These are phyloP conservation scores for Carterocephalus palaemon DNA, from an alignment of 2,888 invertebrate genomes.

Conservation along the genomic window DNA sequence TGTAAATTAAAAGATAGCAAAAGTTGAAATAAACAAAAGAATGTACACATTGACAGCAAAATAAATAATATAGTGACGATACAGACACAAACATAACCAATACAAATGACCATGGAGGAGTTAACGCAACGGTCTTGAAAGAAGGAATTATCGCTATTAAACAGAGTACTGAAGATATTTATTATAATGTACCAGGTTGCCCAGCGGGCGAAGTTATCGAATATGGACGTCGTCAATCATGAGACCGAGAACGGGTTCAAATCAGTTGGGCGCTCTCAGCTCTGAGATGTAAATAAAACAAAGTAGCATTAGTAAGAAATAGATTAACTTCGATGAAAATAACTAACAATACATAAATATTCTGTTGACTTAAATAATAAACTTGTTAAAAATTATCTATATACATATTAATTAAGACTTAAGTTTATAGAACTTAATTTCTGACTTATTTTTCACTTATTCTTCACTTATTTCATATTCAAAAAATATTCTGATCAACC, in stretches of 20 bases:
- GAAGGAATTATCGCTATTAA: slow-evolving; percentile 65
- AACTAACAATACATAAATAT: too few species aligned
- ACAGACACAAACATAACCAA: slow-evolving; percentile 7
- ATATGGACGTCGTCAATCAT: slow-evolving; percentile 56
- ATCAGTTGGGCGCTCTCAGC: slow-evolving; percentile 39
- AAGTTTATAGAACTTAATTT: too few species aligned
- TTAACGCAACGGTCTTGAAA: slow-evolving; percentile 48
- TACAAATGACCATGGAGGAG: slow-evolving; percentile 40
- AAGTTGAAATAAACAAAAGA: too few species aligned
- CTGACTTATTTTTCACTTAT: too few species aligned
- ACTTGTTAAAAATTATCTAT: too few species aligned
- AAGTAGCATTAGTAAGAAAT: slow-evolving; percentile 45
- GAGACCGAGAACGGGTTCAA: slow-evolving; percentile 32
- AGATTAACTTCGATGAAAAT: slow-evolving; percentile 38
- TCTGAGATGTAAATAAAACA: slow-evolving; percentile 29
- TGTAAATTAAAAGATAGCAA: too few species aligned
- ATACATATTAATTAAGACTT: too few species aligned
- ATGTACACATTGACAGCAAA: too few species aligned
- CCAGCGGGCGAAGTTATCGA: slow-evolving; percentile 50
- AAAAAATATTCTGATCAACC: too few species aligned
- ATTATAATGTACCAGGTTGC: slow-evolving; percentile 50
- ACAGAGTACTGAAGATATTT: slow-evolving; percentile 46
- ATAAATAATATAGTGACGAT: slow-evolving; percentile 3
- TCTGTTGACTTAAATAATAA: too few species aligned
- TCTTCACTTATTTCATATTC: too few species aligned